Percentiles rank a stretch among this genome's conserved stretches.
phyloP scores from a whole-genome alignment of 2,888 invertebrate species.

The Stratiomys singularior region DNA sequence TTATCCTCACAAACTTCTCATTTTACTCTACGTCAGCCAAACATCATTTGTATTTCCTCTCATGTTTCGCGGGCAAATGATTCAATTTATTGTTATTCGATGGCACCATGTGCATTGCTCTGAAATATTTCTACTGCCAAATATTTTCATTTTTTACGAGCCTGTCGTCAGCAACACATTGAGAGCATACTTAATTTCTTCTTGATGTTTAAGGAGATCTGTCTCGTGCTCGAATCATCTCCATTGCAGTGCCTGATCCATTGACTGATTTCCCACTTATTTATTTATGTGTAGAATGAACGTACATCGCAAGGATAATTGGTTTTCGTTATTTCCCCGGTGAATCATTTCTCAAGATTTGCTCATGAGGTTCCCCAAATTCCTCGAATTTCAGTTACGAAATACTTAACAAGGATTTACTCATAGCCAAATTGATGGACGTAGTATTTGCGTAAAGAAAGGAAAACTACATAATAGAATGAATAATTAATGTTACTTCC shows the following conservation, averaged over 20 bases:
- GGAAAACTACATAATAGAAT: no score
- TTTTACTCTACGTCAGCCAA: not conserved
- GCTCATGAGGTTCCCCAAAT: no score
- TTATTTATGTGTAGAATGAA: not conserved
- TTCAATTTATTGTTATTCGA: not conserved
- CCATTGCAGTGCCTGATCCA: not conserved
- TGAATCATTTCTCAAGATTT: not conserved
- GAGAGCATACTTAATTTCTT: not conserved
- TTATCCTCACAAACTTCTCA: not conserved
- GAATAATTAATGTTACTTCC: no score
- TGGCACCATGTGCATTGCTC: not conserved
- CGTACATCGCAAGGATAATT: not conserved
- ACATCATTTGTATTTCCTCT: not conserved
- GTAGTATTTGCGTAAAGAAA: no score
- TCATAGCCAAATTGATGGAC: no score
- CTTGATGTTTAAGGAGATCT: slow-evolving; percentile 5
- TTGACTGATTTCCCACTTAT: slow-evolving; percentile 2
- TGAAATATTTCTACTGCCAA: not conserved
- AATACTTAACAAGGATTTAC: no score
- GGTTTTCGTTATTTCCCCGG: not conserved
- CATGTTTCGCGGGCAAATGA: not conserved
- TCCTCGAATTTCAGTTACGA: no score
- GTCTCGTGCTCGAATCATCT: not conserved
- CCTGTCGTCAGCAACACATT: no score
- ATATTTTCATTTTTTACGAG: not conserved